Evolutionary conservation across 2,113 vertebrate species (phyloP).

Genomic region (Corythornis madagascariensis): DNA sequence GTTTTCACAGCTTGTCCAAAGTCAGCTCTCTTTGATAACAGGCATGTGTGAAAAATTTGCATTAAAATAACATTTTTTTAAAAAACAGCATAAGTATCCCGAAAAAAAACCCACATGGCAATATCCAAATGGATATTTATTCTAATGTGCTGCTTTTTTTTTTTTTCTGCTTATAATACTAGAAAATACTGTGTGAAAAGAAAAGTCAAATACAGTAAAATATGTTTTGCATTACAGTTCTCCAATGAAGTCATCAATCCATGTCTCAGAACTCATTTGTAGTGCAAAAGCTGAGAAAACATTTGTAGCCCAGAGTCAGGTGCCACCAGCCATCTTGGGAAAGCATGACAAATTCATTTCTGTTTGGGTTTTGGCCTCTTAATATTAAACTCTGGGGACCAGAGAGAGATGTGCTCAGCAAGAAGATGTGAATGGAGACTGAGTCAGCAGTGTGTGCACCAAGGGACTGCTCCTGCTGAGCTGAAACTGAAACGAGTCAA

Average conservation of each 20-base stretch:
- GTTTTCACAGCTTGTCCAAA: constrained; percentile 48
- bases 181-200: constrained; percentile 45
- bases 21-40: constrained; percentile 47
- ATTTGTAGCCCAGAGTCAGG: constrained; percentile 49
- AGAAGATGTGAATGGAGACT: constrained; percentile 39
- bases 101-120: background rate
- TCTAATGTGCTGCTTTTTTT: background rate
- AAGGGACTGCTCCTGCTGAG: constrained; percentile 17
- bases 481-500: constrained; percentile 36
- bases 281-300: constrained; percentile 66
- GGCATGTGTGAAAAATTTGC: constrained; percentile 51
- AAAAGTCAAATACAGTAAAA: constrained; percentile 15
- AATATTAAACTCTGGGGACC: constrained; percentile 1
- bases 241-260: constrained; percentile 64
- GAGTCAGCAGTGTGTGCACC: constrained; percentile 52
- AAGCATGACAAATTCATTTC: constrained; percentile 58
- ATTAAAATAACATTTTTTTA: constrained; percentile 29
- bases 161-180: constrained; percentile 11
- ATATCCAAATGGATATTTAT: constrained; percentile 40
- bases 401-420: constrained; percentile 38
- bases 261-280: constrained; percentile 59
- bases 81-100: constrained; percentile 10
- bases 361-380: constrained; percentile 43
- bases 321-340: constrained; percentile 49
- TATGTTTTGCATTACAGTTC: constrained; percentile 63